Evolutionary conservation across 30 jellyfish, hydroid and myxozoan genomes (phyloP).

Genomic region (Aurelia sp.): DNA sequence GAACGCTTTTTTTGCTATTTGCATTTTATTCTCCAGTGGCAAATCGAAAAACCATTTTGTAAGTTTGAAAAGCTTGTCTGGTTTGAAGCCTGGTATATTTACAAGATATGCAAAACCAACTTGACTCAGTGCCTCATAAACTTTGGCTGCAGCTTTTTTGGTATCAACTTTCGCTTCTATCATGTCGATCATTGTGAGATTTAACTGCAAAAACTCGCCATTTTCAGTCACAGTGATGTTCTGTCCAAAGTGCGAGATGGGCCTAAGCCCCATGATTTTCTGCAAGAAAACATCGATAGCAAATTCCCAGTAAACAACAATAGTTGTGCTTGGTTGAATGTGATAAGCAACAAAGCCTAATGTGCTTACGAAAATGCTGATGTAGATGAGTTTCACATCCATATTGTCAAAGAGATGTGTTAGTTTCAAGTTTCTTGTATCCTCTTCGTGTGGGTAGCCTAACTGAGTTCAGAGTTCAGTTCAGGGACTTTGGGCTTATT

Average conservation of each 20-base stretch:
- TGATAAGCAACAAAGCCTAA: background rate
- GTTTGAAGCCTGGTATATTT: slow-evolving; percentile 65
- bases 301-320: too few relatives aligned
- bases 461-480: too few relatives aligned
- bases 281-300: background rate
- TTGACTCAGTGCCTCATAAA: slow-evolving; percentile 43
- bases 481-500: too few relatives aligned
- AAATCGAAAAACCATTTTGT: slow-evolving; percentile 84
- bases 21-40: slow-evolving; percentile 72
- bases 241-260: too few relatives aligned
- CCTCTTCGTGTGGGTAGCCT: too few relatives aligned
- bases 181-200: slow-evolving; percentile 58
- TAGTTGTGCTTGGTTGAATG: too few relatives aligned
- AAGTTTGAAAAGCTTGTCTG: slow-evolving; percentile 68
- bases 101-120: slow-evolving; percentile 87
- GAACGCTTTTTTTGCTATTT: slow-evolving; percentile 68
- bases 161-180: slow-evolving; percentile 33
- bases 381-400: too few relatives aligned
- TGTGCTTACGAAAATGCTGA: background rate
- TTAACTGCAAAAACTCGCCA: background rate
- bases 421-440: too few relatives aligned
- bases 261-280: too few relatives aligned
- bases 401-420: too few relatives aligned
- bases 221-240: background rate
- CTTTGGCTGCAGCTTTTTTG: slow-evolving; percentile 20